phyloP scores from a whole-genome alignment of 2,888 invertebrate species.

The Serripes groenlandicus region DNA sequence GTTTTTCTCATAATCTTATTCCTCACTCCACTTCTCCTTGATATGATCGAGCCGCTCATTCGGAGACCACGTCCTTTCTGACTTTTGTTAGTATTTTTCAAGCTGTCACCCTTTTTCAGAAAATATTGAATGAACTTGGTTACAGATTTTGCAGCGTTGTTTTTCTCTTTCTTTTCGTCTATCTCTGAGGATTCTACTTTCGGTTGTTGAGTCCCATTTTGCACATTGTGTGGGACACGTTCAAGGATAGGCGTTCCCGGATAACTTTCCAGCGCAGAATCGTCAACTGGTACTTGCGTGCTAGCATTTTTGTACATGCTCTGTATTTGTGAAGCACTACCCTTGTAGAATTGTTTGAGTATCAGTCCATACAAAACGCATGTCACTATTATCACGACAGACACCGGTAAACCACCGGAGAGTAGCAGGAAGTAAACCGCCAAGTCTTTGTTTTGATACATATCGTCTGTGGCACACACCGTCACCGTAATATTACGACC shows the following conservation, averaged over 20 bases:
- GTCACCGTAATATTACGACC: constrained; percentile 60
- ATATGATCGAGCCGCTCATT: constrained; percentile 44
- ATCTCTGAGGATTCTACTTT: too few species aligned
- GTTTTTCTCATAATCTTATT: constrained; percentile 59
- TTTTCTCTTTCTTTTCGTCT: neutral
- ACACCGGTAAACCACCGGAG: constrained; percentile 59
- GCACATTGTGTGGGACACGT: neutral
- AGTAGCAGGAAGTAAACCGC: constrained; percentile 51
- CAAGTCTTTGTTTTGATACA: constrained; percentile 57
- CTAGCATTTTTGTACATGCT: constrained; percentile 47
- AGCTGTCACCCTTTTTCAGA: constrained; percentile 24
- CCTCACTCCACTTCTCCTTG: constrained; percentile 46
- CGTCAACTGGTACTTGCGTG: constrained; percentile 11
- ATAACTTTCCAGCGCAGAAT: neutral
- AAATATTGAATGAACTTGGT: constrained; percentile 25
- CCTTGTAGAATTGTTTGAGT: constrained; percentile 54
- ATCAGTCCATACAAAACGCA: constrained; percentile 59
- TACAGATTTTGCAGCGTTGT: neutral
- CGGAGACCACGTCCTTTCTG: constrained; percentile 14
- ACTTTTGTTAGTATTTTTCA: constrained; percentile 6
- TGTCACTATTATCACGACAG: constrained; percentile 60
- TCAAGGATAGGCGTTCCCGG: neutral
- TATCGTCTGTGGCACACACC: constrained; percentile 63
- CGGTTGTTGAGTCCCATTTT: neutral
- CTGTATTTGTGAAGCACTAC: constrained; percentile 32